Evolutionary conservation across 2,888 invertebrate species (phyloP).

Genomic region (Caprella mutica): DNA sequence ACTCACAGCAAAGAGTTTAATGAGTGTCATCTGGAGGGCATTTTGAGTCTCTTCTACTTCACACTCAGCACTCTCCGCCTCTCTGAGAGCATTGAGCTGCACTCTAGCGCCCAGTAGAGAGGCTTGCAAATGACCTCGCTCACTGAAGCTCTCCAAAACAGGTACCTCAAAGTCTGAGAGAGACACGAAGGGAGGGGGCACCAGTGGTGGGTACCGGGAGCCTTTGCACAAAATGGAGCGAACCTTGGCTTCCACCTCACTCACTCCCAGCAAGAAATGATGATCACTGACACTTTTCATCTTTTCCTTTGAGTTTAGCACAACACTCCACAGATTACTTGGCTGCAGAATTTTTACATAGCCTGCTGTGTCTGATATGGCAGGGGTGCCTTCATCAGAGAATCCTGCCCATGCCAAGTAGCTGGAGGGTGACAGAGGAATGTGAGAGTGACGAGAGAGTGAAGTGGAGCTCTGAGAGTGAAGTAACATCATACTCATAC

Average conservation of each 20-base stretch:
- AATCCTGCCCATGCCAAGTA: constrained; percentile 66
- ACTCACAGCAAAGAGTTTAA: constrained; percentile 33
- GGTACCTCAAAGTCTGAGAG: constrained; percentile 54
- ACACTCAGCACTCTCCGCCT: background rate
- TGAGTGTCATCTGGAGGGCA: constrained; percentile 18
- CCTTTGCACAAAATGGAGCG: constrained; percentile 79
- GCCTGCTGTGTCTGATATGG: constrained; percentile 64
- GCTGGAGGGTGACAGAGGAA: constrained; percentile 57
- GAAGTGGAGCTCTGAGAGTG: constrained; percentile 5
- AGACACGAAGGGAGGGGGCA: constrained; percentile 69
- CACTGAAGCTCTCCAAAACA: constrained; percentile 22
- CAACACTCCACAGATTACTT: constrained; percentile 62
- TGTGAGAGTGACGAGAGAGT: constrained; percentile 34
- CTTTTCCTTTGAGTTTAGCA: constrained; percentile 55
- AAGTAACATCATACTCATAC: constrained; percentile 17
- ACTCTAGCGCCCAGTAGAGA: constrained; percentile 11
- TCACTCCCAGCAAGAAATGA: constrained; percentile 64
- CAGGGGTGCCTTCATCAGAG: constrained; percentile 68
- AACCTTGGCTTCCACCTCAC: constrained; percentile 63
- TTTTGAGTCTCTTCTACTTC: constrained; percentile 15
- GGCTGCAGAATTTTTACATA: constrained; percentile 58
- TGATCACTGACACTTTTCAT: constrained; percentile 55
- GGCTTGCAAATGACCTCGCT: constrained; percentile 26
- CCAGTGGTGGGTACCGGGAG: constrained; percentile 71
- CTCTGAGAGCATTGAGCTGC: constrained; percentile 7